Evolutionary conservation across 2,888 invertebrate species (phyloP), one percentile per base, ranked within the genome.

Genomic region (Machimus atricapillus): DNA sequence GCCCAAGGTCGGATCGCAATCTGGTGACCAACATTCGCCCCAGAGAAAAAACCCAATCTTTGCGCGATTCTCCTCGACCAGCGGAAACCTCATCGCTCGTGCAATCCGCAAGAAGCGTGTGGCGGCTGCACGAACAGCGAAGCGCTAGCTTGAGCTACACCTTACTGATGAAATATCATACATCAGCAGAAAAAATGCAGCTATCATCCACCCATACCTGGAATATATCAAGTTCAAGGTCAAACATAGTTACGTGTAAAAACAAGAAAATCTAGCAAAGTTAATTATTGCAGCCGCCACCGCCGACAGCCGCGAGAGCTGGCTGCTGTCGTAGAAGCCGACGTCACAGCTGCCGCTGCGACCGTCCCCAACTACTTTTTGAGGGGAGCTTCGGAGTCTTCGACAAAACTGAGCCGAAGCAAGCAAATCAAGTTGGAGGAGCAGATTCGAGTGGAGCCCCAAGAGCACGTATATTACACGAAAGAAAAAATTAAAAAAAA

Each of bases 221-320:
- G 85, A 86, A 86, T 86, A 90, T 90, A 90, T 90, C 90, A 90
- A 90, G 90, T 90, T 90, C 91, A 90, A 90, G 90, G 90, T 90
- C 88, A 82, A 82, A 89, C 90, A 89, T 90, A 90, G 88, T 79
- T 58, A 79, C 85, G 74, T 85, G 74, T 74, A 85, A 85, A 85
- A 85, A 85, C 85, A 43, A 85, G 85, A 85, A 85, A 74, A 85
- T 85, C 85, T 85, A 73, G 40, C 34, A 27, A 74, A 85, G 27
- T 74, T 85, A 83, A 83, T 83, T 85, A 85, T 23, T 85, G 74
- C 74, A 85, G 74, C 85, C 6, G 85, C 85, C 4, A 2, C 19
- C 34, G 23, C 31, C 74, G 34, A n/a, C 19, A 31, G 37, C 76
- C 76, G 76, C 76, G 76, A 40, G 27, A 74, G 14, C 16, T 46